These are phyloP conservation scores for Rhinolophus sinicus DNA, from an alignment of 2,113 vertebrate species.

Conservation along the genomic window DNA sequence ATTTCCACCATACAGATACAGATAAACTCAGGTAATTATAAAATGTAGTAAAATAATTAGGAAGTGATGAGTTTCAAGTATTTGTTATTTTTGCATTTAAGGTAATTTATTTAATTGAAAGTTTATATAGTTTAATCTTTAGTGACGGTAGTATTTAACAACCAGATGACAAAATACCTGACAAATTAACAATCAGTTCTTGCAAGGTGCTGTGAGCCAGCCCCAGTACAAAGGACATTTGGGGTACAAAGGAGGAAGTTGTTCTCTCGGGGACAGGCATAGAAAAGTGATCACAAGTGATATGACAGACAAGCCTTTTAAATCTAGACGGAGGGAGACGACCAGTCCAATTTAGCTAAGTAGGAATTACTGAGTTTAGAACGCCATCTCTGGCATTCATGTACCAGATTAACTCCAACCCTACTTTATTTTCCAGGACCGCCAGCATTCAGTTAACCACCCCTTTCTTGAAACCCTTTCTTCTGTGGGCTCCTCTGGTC, in stretches of 20 bases:
- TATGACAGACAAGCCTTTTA: neutral
- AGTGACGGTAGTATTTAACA: neutral
- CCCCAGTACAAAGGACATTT: neutral
- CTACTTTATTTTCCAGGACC: neutral
- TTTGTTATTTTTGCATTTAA: neutral
- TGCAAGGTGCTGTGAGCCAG: neutral
- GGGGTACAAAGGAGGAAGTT: neutral
- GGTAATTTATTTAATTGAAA: neutral
- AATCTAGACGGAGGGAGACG: neutral
- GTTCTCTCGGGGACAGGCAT: neutral
- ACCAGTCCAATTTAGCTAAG: neutral
- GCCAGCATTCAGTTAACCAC: neutral
- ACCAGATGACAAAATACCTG: neutral
- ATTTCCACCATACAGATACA: neutral
- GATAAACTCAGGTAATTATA: neutral
- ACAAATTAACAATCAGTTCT: neutral
- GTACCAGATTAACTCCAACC: neutral
- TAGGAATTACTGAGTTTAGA: neutral
- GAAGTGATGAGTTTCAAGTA: neutral
- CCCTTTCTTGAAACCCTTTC: neutral
- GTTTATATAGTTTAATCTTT: neutral
- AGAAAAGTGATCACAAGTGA: neutral
- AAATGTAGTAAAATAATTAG: neutral
- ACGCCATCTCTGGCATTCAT: neutral
- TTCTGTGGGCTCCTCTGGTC: neutral